Evolutionary conservation across 2,113 vertebrate species (phyloP).

Genomic region (Colistium nudipinnis): DNA sequence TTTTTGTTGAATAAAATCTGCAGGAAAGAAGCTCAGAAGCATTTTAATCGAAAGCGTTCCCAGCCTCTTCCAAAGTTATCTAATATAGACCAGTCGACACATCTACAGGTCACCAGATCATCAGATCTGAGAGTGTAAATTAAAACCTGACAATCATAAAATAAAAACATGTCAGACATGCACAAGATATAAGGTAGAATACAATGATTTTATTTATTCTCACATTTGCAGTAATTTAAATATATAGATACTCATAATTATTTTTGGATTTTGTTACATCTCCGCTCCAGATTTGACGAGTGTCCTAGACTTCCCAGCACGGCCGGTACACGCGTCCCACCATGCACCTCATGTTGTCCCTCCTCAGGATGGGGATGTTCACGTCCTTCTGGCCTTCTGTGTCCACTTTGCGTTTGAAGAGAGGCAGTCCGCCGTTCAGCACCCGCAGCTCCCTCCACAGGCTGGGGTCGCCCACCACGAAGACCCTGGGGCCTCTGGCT

Average conservation of each 20-base stretch:
- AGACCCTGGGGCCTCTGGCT: conserved; percentile 58
- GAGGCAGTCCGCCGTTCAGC: conserved; percentile 53
- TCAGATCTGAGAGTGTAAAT: background rate
- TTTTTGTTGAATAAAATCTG: conserved; percentile 17
- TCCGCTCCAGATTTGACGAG: conserved; percentile 7
- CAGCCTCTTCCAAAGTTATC: background rate
- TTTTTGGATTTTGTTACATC: conserved; percentile 38
- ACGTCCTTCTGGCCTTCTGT: conserved; percentile 61
- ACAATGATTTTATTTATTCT: conserved; percentile 66
- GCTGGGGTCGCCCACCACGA: conserved; percentile 67
- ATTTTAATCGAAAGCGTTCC: too few species aligned
- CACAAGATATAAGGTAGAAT: conserved; percentile 37
- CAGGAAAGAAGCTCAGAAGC: too few species aligned
- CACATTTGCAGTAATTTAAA: conserved; percentile 27
- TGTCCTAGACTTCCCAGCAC: conserved; percentile 81
- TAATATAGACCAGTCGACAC: background rate
- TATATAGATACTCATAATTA: conserved; percentile 38
- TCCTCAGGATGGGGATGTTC: conserved; percentile 74
- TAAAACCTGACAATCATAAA: background rate
- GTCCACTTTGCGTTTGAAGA: conserved; percentile 62
- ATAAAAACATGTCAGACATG: conserved; percentile 13
- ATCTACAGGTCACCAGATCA: background rate
- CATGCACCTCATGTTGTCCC: conserved; percentile 85
- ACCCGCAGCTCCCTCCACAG: conserved; percentile 71
- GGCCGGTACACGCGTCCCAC: conserved; percentile 85